A percentile compares a stretch with the other conserved stretches of the same genome.
phyloP scores from a whole-genome alignment of 2,113 vertebrate species.

The Perca schrenkii region DNA sequence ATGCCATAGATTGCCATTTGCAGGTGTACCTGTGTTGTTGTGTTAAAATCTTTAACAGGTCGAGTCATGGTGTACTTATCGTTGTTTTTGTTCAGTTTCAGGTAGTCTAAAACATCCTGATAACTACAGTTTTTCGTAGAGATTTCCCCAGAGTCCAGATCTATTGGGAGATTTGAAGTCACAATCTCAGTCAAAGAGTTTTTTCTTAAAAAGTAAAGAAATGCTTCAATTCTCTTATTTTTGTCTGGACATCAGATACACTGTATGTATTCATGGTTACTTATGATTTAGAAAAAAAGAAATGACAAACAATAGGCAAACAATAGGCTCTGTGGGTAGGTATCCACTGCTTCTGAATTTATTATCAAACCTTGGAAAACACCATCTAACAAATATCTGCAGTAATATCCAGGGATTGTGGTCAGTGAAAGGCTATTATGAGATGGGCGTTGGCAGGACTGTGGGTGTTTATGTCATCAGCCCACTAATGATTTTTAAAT shows the following conservation, averaged over 20 bases:
- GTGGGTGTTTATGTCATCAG: not conserved
- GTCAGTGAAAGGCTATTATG: slow-evolving; percentile 44
- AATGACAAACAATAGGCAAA: too few species aligned
- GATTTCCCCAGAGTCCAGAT: fast-evolving
- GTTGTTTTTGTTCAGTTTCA: not conserved
- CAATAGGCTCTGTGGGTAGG: too few species aligned
- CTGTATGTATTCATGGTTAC: too few species aligned
- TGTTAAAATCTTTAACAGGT: not conserved
- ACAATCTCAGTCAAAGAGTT: not conserved
- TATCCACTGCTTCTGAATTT: not conserved
- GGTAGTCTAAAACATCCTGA: not conserved
- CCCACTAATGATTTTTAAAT: not conserved
- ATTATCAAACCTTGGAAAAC: not conserved
- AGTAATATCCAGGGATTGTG: not conserved
- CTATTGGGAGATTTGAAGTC: not conserved
- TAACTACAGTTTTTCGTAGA: fast-evolving
- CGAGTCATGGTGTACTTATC: not conserved
- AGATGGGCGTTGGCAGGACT: not conserved
- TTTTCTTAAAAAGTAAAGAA: not conserved
- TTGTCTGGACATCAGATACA: not conserved
- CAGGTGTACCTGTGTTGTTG: not conserved
- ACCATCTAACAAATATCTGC: slow-evolving; percentile 4
- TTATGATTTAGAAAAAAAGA: too few species aligned
- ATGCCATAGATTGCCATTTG: not conserved
- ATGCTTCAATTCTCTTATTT: not conserved